These are phyloP conservation scores for Matsumyia berberina DNA, from an alignment of 2,888 invertebrate genomes.

Conservation along the genomic window DNA sequence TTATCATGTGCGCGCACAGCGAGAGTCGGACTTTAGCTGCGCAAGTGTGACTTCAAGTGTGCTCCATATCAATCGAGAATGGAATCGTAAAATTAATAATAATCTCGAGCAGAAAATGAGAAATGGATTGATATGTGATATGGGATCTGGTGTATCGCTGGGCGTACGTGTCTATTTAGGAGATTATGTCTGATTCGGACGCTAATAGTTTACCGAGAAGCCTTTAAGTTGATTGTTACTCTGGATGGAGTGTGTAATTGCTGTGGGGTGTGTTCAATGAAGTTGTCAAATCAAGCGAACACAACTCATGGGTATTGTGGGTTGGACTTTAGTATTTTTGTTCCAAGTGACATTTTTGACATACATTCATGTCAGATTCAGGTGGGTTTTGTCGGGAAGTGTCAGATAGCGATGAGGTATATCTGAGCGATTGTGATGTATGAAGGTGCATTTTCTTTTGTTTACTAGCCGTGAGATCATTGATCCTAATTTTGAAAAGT, in stretches of 20 bases:
- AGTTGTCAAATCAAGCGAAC: slow-evolving; percentile 20
- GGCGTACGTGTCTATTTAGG: slow-evolving; percentile 49
- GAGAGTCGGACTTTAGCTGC: slow-evolving; percentile 35
- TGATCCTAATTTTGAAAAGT: too few species aligned
- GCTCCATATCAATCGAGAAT: slow-evolving; percentile 61
- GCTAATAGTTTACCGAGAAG: slow-evolving; percentile 55
- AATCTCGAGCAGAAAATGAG: slow-evolving; percentile 61
- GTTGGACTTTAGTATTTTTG: background rate
- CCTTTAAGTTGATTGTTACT: slow-evolving; percentile 43
- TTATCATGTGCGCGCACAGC: slow-evolving; percentile 54
- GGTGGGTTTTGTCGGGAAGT: background rate
- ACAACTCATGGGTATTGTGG: background rate
- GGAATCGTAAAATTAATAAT: slow-evolving; percentile 41
- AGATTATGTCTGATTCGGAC: slow-evolving; percentile 64
- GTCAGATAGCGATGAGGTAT: too few species aligned
- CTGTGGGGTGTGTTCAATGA: slow-evolving; percentile 32
- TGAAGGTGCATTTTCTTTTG: too few species aligned
- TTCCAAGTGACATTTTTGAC: background rate
- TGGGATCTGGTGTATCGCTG: slow-evolving; percentile 22
- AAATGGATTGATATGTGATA: slow-evolving; percentile 68
- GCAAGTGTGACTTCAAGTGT: slow-evolving; percentile 66
- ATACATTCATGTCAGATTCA: background rate
- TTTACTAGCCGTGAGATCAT: too few species aligned
- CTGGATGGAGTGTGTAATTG: slow-evolving; percentile 24
- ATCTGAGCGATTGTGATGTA: too few species aligned